Evolutionary conservation across 2,797 vertebrate species (phyloP).

Genomic region (Channa striata): DNA sequence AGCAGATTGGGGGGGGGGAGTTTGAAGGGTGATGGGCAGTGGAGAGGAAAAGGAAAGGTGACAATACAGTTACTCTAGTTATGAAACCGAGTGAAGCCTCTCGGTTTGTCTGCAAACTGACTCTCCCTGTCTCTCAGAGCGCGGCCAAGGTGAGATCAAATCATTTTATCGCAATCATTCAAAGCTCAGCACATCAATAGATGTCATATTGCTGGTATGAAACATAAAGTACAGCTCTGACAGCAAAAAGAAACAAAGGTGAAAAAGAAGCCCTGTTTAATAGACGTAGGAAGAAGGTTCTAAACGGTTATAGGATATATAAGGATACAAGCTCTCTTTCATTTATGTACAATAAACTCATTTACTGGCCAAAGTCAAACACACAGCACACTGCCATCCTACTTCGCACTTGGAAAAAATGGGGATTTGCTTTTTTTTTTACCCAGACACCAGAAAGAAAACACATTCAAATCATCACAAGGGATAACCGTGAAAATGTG

Average conservation of each 20-base stretch:
- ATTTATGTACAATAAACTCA: slow-evolving; percentile 9
- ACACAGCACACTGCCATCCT: slow-evolving; percentile 4
- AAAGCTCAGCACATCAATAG: slow-evolving; percentile 35
- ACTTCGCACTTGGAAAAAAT: slow-evolving; percentile 29
- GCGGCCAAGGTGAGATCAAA: slow-evolving; percentile 20
- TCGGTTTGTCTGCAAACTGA: slow-evolving; percentile 41
- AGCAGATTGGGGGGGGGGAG: slow-evolving; percentile 45
- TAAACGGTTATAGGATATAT: slow-evolving; percentile 18
- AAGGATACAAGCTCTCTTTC: slow-evolving; percentile 11
- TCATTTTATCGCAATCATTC: slow-evolving; percentile 52
- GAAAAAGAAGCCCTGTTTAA: slow-evolving; percentile 1
- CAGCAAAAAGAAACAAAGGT: slow-evolving; percentile 6
- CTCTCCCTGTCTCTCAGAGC: slow-evolving; percentile 23
- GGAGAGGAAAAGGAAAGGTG: neutral
- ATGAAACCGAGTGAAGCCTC: slow-evolving; percentile 36
- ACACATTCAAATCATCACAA: slow-evolving; percentile 44
- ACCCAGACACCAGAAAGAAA: slow-evolving; percentile 33
- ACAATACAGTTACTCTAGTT: slow-evolving; percentile 33
- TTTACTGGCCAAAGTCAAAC: slow-evolving; percentile 4
- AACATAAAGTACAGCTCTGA: slow-evolving; percentile 9
- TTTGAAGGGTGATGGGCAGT: slow-evolving; percentile 19
- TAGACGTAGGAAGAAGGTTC: neutral
- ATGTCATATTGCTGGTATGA: slow-evolving; percentile 21
- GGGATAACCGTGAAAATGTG: slow-evolving; percentile 45
- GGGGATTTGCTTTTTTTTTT: slow-evolving; percentile 4